A percentile compares a stretch with the other conserved stretches of the same genome.
These are phyloP conservation scores for Lepilemur septentrionalis DNA, from an alignment of 2,797 vertebrate species.

Conservation along the genomic window DNA sequence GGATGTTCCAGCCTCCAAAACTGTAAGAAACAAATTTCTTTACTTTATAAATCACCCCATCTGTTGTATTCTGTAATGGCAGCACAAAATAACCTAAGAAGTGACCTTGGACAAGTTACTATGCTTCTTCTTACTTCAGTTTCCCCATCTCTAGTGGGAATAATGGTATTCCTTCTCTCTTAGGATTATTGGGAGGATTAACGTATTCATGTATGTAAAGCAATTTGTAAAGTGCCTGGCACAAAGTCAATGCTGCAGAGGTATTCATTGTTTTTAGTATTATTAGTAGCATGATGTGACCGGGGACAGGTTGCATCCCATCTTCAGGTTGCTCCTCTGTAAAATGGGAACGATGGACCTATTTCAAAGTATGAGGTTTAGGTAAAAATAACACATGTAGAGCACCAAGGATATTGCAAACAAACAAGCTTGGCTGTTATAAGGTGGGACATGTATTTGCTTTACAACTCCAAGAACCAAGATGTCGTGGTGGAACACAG, in stretches of 20 bases:
- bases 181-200: neutral
- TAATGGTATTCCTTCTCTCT: neutral
- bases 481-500: no score
- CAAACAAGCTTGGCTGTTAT: neutral
- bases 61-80: neutral
- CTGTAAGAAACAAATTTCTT: neutral
- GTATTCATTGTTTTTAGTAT: neutral
- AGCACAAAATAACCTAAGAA: neutral
- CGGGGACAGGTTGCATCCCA: neutral
- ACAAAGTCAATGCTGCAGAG: neutral
- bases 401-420: neutral
- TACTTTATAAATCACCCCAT: neutral
- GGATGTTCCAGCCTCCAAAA: neutral
- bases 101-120: neutral
- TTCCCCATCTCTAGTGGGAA: neutral
- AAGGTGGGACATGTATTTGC: neutral
- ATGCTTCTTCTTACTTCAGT: neutral
- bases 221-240: neutral
- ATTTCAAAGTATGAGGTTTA: neutral
- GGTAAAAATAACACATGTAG: neutral
- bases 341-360: neutral
- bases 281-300: neutral
- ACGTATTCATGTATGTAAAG: neutral
- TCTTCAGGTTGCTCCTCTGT: neutral
- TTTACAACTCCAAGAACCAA: neutral